phyloP scores from a whole-genome alignment of 2,113 vertebrate genomes.

The Aix galericulata region DNA sequence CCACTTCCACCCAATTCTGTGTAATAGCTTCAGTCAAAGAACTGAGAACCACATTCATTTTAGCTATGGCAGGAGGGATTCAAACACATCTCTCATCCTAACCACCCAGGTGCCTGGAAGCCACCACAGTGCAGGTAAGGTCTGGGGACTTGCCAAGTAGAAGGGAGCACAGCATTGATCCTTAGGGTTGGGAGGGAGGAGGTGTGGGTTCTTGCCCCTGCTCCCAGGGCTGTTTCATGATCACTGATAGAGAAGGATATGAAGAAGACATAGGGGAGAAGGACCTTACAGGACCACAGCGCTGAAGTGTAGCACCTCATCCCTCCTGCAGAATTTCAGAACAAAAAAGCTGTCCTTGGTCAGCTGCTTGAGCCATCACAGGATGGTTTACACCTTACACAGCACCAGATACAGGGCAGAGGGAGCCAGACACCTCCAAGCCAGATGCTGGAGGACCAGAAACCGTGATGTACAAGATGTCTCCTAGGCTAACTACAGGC shows the following conservation, averaged over 20 bases:
- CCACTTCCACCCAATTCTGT: neutral
- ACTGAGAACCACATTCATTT: neutral
- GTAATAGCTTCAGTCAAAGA: neutral
- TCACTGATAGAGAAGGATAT: neutral
- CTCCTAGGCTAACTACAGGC: neutral
- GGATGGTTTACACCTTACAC: neutral
- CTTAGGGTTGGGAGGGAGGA: neutral
- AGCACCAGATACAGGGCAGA: neutral
- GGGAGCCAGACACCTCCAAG: neutral
- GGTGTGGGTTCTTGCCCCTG: neutral
- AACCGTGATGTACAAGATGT: rapidly evolving
- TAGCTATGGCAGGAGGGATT: neutral
- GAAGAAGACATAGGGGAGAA: neutral
- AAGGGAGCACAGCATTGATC: neutral
- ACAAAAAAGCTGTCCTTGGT: neutral
- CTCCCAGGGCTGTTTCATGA: neutral
- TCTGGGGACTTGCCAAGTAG: neutral
- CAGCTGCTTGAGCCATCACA: neutral
- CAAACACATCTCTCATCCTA: neutral
- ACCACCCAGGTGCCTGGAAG: neutral
- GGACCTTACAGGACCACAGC: neutral
- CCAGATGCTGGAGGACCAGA: neutral
- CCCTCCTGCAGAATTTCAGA: neutral
- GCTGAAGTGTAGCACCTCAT: neutral
- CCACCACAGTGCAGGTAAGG: neutral